Conservation (phyloP, 2,888 invertebrate genomes). For the Nephrotoma guestfalica region DNA sequence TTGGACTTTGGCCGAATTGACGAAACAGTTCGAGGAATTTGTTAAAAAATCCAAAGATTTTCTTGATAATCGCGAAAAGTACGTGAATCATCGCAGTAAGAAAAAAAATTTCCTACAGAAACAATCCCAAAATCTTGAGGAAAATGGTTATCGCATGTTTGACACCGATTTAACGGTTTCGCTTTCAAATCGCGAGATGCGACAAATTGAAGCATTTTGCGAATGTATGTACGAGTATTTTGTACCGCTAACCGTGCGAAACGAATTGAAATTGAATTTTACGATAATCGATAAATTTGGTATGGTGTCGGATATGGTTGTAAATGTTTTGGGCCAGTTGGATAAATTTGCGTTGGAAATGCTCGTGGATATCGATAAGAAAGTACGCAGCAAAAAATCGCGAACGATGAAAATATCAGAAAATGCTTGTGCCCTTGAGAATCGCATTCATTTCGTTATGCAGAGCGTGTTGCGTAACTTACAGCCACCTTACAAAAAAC, state of each 20-base stretch:
- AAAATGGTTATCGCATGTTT: slow-evolving; percentile 16
- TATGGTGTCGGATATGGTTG: slow-evolving; percentile 15
- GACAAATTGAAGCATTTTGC: slow-evolving; percentile 20
- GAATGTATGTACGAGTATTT: slow-evolving; percentile 24
- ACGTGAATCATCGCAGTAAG: slow-evolving; percentile 23
- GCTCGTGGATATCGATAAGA: slow-evolving; percentile 16
- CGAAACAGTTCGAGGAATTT: slow-evolving; percentile 22
- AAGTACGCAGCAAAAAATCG: slow-evolving; percentile 18
- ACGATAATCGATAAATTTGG: slow-evolving; percentile 23
- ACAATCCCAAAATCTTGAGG: slow-evolving; percentile 20
- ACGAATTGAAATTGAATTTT: slow-evolving; percentile 19
- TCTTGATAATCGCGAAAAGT: slow-evolving; percentile 22
- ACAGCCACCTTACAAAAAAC: slow-evolving; percentile 21
- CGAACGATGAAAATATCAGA: slow-evolving; percentile 20
- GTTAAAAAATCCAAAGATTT: slow-evolving; percentile 23
- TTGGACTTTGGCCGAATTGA: slow-evolving; percentile 23
- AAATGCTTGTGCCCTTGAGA: slow-evolving; percentile 24
- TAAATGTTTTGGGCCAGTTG: slow-evolving; percentile 16
- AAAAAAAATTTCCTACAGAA: slow-evolving; percentile 27
- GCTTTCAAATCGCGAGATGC: slow-evolving; percentile 18
- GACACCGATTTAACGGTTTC: slow-evolving; percentile 19
- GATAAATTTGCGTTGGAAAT: slow-evolving; percentile 21
- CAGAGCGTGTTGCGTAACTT: slow-evolving; percentile 24
- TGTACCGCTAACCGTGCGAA: slow-evolving; percentile 20
- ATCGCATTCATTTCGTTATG: slow-evolving; percentile 25